Conservation (phyloP, 2,797 vertebrate species). For the Ctenochaetus hawaiiensis region DNA sequence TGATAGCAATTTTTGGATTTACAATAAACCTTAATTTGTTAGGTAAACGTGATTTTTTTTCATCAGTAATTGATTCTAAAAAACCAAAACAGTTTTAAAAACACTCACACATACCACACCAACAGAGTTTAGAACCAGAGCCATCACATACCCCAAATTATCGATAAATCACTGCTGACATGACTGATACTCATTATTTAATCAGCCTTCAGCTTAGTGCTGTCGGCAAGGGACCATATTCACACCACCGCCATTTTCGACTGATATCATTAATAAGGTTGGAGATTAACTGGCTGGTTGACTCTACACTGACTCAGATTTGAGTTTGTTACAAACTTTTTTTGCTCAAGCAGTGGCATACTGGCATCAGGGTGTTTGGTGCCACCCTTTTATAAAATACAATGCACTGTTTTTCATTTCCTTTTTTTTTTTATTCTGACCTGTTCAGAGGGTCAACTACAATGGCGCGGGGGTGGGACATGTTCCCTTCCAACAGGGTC, state of each 20-base stretch:
- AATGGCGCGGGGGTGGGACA: constrained; percentile 98
- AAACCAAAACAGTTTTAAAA: background rate
- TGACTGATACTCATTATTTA: no score
- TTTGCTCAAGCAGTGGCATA: background rate
- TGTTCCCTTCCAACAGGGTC: constrained; percentile 95
- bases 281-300: no score
- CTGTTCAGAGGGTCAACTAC: constrained; percentile 97
- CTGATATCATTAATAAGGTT: no score
- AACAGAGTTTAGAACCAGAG: background rate
- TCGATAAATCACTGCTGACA: background rate
- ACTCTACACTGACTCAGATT: no score
- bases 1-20: background rate
- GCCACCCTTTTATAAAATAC: background rate
- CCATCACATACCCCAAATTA: background rate
- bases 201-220: no score
- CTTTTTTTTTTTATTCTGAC: constrained; percentile 77
- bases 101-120: background rate
- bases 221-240: no score
- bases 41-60: background rate
- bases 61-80: background rate
- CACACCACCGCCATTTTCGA: no score
- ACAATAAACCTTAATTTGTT: constrained; percentile 1
- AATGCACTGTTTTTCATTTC: background rate
- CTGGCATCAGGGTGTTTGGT: background rate
- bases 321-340: no score